Evolutionary conservation across 2,113 vertebrate species (phyloP).

Genomic region (Gymnobelideus leadbeateri): DNA sequence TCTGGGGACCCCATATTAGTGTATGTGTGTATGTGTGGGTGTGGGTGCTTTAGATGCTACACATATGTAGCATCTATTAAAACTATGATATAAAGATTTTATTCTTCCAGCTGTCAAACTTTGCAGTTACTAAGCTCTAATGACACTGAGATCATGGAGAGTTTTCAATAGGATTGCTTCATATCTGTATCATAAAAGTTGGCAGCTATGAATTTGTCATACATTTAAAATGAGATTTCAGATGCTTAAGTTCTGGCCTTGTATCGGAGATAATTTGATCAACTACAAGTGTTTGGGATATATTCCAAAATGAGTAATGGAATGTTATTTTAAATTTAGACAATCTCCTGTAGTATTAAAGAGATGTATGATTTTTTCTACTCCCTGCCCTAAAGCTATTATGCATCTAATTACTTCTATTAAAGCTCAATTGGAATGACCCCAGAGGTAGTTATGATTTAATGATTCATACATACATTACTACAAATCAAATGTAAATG

Average conservation of each 20-base stretch:
- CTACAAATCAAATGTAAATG: not conserved
- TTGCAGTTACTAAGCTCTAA: slow-evolving; percentile 75
- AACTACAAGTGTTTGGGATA: slow-evolving; percentile 27
- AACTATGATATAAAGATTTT: slow-evolving; percentile 56
- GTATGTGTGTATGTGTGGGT: not conserved
- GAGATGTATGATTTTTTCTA: not conserved
- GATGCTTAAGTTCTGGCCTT: slow-evolving; percentile 57
- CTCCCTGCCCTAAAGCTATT: slow-evolving; percentile 31
- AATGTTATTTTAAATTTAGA: slow-evolving; percentile 48
- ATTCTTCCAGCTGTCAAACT: slow-evolving; percentile 44
- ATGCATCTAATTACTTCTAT: slow-evolving; percentile 1
- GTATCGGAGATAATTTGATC: slow-evolving; percentile 40
- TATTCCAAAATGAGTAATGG: not conserved
- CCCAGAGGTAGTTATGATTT: slow-evolving; percentile 18
- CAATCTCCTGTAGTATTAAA: slow-evolving; percentile 32
- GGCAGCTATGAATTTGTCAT: slow-evolving; percentile 71
- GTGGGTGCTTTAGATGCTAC: not conserved
- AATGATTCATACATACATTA: not conserved
- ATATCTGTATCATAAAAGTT: slow-evolving; percentile 80
- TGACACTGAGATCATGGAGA: slow-evolving; percentile 84
- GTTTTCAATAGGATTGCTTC: slow-evolving; percentile 79
- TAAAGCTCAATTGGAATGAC: not conserved
- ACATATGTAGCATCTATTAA: slow-evolving; percentile 33
- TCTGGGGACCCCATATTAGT: not conserved
- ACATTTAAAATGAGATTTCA: slow-evolving; percentile 63